Conservation (phyloP, 2,797 vertebrate genomes). For the Sylvia borin region DNA sequence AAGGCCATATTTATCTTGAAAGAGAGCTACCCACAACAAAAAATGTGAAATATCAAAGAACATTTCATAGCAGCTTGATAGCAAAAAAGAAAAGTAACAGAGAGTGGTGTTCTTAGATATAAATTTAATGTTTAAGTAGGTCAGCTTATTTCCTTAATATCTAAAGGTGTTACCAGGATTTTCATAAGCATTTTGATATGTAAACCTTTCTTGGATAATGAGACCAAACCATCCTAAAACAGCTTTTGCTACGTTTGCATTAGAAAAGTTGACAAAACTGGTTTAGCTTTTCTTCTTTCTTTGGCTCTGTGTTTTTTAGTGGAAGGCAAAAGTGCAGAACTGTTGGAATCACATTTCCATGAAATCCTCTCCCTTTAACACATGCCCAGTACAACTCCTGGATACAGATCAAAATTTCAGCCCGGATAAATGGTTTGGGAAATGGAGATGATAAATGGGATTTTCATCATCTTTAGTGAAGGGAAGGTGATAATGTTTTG, state of each 20-base stretch:
- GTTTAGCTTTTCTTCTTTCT: neutral
- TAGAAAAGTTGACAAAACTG: neutral
- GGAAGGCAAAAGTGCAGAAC: neutral
- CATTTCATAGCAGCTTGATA: neutral
- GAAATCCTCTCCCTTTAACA: neutral
- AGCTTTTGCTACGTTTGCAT: neutral
- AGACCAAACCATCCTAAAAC: neutral
- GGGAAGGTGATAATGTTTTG: neutral
- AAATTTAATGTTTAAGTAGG: neutral
- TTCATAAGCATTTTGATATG: neutral
- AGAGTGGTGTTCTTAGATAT: neutral
- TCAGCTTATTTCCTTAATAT: neutral
- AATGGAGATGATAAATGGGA: neutral
- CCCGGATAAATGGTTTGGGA: neutral
- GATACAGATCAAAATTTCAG: neutral
- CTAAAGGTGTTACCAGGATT: neutral
- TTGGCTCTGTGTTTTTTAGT: neutral
- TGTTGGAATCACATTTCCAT: neutral
- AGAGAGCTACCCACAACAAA: neutral
- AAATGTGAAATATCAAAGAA: neutral
- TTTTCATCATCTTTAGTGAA: neutral
- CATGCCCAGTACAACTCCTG: neutral
- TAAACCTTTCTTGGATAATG: neutral
- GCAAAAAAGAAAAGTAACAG: neutral
- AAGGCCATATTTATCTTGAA: neutral